Evolutionary conservation across 2,113 vertebrate genomes (phyloP).

Genomic region (Puffinus mauretanicus): DNA sequence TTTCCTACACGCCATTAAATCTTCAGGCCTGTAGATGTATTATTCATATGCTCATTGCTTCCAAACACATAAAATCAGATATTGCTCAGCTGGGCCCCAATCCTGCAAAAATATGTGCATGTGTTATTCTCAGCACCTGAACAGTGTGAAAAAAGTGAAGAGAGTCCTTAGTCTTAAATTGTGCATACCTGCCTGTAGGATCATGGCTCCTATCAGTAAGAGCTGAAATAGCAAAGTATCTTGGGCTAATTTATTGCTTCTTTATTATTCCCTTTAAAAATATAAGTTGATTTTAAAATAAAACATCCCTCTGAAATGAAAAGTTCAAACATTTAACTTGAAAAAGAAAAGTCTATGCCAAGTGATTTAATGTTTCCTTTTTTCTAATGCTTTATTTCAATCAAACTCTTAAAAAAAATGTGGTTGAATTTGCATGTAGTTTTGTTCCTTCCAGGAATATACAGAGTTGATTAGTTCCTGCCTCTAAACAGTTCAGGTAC

Average conservation of each 20-base stretch:
- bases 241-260: neutral
- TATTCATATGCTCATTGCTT: neutral
- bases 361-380: neutral
- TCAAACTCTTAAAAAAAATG: neutral
- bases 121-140: neutral
- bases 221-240: neutral
- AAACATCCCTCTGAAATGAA: neutral
- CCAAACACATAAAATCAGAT: neutral
- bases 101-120: neutral
- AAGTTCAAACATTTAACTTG: conserved; percentile 36
- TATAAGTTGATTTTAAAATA: neutral
- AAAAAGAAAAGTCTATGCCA: neutral
- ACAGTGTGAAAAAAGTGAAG: neutral
- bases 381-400: neutral
- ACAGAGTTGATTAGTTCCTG: neutral
- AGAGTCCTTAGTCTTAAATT: neutral
- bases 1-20: neutral
- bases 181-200: neutral
- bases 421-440: neutral
- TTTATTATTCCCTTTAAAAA: conserved; percentile 33
- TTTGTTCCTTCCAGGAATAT: neutral
- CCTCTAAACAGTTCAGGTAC: neutral
- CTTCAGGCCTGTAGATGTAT: neutral
- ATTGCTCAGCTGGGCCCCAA: neutral
- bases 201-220: neutral